Conservation (phyloP, 2,888 invertebrate genomes). For the Zootermopsis nevadensis region DNA sequence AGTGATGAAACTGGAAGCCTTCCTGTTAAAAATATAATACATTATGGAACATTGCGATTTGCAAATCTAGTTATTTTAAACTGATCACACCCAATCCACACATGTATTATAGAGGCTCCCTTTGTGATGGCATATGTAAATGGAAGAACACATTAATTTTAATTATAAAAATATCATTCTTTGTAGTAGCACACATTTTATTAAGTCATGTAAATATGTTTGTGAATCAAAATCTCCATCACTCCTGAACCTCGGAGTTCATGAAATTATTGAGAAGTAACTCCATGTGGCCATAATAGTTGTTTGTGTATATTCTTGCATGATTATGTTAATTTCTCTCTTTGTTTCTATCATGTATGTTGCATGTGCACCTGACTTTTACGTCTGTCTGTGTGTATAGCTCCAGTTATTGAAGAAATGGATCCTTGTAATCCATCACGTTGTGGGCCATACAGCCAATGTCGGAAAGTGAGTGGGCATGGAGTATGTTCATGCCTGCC, state of each 20-base stretch:
- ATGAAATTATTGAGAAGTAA: neutral
- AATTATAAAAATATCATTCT: no score
- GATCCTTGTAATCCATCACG: slow-evolving; percentile 74
- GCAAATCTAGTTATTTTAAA: no score
- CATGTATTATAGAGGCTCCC: no score
- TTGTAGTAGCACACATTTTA: no score
- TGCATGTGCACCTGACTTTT: slow-evolving; percentile 46
- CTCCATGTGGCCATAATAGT: neutral
- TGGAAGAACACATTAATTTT: no score
- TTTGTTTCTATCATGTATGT: slow-evolving; percentile 42
- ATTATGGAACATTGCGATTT: no score
- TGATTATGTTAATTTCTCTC: slow-evolving; percentile 34
- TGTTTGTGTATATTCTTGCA: slow-evolving; percentile 23
- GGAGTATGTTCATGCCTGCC: slow-evolving; percentile 77
- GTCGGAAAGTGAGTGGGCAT: slow-evolving; percentile 72
- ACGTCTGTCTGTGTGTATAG: slow-evolving; percentile 56
- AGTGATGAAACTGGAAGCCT: no score
- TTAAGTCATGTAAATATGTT: neutral
- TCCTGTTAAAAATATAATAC: no score
- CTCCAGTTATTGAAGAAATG: slow-evolving; percentile 59
- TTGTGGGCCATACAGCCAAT: slow-evolving; percentile 74
- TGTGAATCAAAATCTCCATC: neutral
- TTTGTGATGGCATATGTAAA: no score
- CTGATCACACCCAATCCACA: no score
- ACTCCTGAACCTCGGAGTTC: neutral